Evolutionary conservation across 1,140 invertebrate species (phyloP), one percentile per base, ranked within the genome.

Genomic region (Dendrolimus punctatus): DNA sequence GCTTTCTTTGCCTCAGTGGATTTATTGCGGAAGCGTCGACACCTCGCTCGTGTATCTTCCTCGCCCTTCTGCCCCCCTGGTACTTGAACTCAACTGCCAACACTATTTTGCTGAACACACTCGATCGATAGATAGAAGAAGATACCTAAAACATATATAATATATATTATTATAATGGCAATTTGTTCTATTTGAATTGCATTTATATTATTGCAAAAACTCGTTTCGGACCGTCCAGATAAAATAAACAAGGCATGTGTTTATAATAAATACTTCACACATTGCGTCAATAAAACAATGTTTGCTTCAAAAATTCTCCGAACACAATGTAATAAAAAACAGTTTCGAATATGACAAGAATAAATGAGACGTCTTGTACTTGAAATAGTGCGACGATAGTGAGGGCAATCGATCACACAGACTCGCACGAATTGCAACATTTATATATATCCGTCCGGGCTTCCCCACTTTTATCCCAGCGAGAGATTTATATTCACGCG

Each of bases 401-500:
- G 62, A 59, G 60, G 51, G 72, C 66, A 60, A 77, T 80, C 71
- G 70, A 80, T 80, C 76, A 80, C 60, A 57, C 53, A 57, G 68
- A 68, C 65, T 64, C 64, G 61, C 64, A 68, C 64, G 73, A 71
- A 73, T 76, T 69, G 72, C 71, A 73, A 74, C 68, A 74, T 76
- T 80, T 75, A 71, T 78, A 78, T 76, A 70, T 69, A 75, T 73
- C 60, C 63, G 57, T 59, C 58, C 62, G 63, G 59, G 68, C 66
- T 66, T 71, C 68, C 60, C 69, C 69, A 67, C 68, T 76, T 75
- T 71, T 73, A 75, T 75, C 67, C 74, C 61, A 55, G 50, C 49
- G 56, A 48, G 58, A 76, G 78, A 81, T 80, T 80, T 81, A 78
- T 82, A 71, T 78, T 62, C 62, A 57, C 61, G 59, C 68, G 68